Percentiles rank a stretch among this genome's conserved stretches.
Conservation (phyloP, 2,797 vertebrate species). For the Moxostoma hubbsi region DNA sequence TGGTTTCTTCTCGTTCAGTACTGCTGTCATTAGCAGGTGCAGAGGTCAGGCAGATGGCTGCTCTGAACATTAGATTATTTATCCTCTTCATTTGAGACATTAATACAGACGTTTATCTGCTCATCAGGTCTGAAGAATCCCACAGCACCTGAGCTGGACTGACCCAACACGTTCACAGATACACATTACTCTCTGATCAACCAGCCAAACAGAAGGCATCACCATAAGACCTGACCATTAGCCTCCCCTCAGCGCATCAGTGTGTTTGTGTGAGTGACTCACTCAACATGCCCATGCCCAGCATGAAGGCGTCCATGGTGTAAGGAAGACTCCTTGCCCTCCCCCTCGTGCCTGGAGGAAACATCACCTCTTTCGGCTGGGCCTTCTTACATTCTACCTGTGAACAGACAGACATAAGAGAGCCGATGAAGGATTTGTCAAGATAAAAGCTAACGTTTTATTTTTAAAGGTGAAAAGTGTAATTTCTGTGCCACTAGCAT, state of each 20-base stretch:
- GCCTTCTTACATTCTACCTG: conserved; percentile 96
- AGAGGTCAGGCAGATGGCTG: conserved; percentile 89
- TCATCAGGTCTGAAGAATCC: conserved; percentile 62
- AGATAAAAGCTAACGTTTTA: too few relatives aligned
- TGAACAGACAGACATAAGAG: conserved; percentile 42
- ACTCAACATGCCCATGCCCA: conserved; percentile 93
- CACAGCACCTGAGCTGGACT: conserved; percentile 6
- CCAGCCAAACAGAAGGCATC: not conserved
- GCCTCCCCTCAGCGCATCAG: not conserved
- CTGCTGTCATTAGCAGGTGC: conserved; percentile 75
- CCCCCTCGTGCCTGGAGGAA: conserved; percentile 89
- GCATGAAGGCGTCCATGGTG: conserved; percentile 92
- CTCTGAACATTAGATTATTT: conserved; percentile 99
- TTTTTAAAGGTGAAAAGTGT: too few relatives aligned
- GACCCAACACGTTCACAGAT: conserved; percentile 5
- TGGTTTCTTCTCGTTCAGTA: conserved; percentile 36
- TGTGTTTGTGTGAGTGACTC: conserved; percentile 69
- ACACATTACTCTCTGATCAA: not conserved
- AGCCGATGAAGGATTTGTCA: too few relatives aligned
- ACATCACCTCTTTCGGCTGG: conserved; percentile 94
- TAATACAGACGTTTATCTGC: conserved; percentile 89
- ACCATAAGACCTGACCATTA: not conserved
- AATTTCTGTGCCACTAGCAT: too few relatives aligned
- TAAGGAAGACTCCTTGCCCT: conserved; percentile 88
- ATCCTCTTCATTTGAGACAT: conserved; percentile 97